A percentile compares a stretch with the other conserved stretches of the same genome.
Conservation (phyloP, 2,113 vertebrate species). For the Antidorcas marsupialis region DNA sequence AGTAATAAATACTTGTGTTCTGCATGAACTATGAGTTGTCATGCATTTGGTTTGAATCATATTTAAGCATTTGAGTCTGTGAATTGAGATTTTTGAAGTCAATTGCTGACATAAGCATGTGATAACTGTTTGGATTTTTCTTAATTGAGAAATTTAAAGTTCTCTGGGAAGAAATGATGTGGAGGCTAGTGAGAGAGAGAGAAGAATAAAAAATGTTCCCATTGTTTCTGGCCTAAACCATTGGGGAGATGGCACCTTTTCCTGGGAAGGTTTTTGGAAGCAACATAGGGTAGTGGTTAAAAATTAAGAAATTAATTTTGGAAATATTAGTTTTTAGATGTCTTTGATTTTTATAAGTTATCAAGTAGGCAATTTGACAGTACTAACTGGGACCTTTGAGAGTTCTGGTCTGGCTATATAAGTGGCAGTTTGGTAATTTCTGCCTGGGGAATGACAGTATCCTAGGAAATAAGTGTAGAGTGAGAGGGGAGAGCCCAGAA, state of each 20-base stretch:
- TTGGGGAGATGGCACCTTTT: not conserved
- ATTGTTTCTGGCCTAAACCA: not conserved
- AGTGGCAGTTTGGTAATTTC: not conserved
- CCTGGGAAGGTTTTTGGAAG: not conserved
- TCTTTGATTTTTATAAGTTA: not conserved
- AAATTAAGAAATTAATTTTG: not conserved
- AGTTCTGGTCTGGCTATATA: not conserved
- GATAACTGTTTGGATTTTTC: not conserved
- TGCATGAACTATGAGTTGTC: not conserved
- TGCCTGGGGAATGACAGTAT: not conserved
- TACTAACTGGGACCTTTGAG: not conserved
- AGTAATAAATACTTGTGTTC: not conserved
- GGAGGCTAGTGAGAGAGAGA: not conserved
- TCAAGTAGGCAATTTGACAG: not conserved
- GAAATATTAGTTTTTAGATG: not conserved
- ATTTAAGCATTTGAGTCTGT: not conserved
- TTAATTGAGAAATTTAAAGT: conserved; percentile 1
- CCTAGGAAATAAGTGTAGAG: not conserved
- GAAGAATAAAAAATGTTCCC: not conserved
- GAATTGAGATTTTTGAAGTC: not conserved
- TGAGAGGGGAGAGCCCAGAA: not conserved
- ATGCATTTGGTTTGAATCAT: not conserved
- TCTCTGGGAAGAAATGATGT: not conserved
- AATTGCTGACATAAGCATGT: not conserved
- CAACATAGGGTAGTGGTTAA: not conserved